Evolutionary conservation across 1,140 invertebrate genomes (phyloP).

Genomic region (Neodiprion fabricii): DNA sequence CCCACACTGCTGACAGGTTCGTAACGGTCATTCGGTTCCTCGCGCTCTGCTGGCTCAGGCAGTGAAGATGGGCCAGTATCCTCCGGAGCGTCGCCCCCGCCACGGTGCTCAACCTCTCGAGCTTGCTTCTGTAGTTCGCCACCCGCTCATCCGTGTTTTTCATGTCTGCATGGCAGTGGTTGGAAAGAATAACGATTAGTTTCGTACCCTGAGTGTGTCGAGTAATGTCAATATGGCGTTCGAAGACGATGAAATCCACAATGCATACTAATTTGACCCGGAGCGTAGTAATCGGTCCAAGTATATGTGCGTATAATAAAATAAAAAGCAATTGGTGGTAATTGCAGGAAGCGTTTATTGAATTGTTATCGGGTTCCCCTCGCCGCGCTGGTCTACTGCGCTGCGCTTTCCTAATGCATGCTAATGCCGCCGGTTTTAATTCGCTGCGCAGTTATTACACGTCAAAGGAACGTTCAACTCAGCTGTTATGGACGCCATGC

Average conservation of each 20-base stretch:
- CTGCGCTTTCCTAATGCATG: background rate
- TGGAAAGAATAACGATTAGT: background rate
- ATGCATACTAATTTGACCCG: no score
- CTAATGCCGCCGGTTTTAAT: background rate
- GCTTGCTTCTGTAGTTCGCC: constrained; percentile 66
- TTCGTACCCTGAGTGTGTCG: no score
- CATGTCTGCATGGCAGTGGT: constrained; percentile 52
- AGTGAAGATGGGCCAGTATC: constrained; percentile 80
- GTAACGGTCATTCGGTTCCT: constrained; percentile 81
- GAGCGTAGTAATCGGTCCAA: no score
- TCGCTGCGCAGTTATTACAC: background rate
- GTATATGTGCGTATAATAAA: background rate
- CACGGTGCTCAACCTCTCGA: constrained; percentile 72
- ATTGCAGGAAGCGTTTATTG: constrained; percentile 7
- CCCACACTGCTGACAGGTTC: constrained; percentile 86
- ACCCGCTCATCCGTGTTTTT: constrained; percentile 62
- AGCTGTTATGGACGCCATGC: no score
- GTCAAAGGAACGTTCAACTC: constrained; percentile 7
- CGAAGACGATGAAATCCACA: background rate
- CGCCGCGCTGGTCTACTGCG: background rate
- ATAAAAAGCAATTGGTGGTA: constrained; percentile 1
- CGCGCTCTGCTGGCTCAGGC: constrained; percentile 75
- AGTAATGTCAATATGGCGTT: background rate
- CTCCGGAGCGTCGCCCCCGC: constrained; percentile 76
- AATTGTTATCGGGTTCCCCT: background rate